Base-by-base conservation (phyloP, 2,797 vertebrate genomes). In the Rallus crepitans region DNA sequence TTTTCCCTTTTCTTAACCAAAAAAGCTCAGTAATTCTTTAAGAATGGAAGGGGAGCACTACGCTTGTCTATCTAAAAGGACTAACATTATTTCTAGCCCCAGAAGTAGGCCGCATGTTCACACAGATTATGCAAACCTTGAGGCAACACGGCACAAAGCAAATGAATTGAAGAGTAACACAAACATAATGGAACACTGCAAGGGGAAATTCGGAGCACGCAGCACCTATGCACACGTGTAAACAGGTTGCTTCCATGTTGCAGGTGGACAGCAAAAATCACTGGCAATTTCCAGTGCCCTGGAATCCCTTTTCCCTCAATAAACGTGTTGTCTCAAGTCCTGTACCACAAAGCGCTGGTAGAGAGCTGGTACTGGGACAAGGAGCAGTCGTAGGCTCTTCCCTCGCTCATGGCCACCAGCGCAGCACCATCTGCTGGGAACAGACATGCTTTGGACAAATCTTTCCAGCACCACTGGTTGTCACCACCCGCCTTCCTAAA, bases 381-480 rank as follows among this genome's bases (percentile, higher is more conserved):
- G 42, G 83, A 94, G 57, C 53, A 20, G 68, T 48, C 40, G 14
- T 3, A 35, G 65, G 9, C 39, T 47, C 35, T 27, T 56, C 39
- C 60, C 42, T 63, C 0, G 2, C 40, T 75, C 10, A n/a, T 37
- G 93, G 68, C 89, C 89, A 97, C 97, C 96, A 82, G 83, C 13
- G 72, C 83, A 96, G 89, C 94, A 90, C 96, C 97, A 97, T 90
- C 97, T 98, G 95, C 96, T 97, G 98, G 97, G n/a, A 91, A 9
- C 6, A 37, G 5, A 40, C 8, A n/a, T 33, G 39, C 59, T 59
- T 45, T 8, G 55, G 87, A 88, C 70, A 75, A 52, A 61, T 50
- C 53, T 56, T 78, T 47, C 61, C 70, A 89, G 61, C 82, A 61
- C 11, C 63, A 28, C 35, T 0, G 0, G 18, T 68, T 86, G 76